A percentile compares a stretch with the other conserved stretches of the same genome.
phyloP scores from a whole-genome alignment of 1,140 invertebrate species.

The Luehdorfia chinensis region DNA sequence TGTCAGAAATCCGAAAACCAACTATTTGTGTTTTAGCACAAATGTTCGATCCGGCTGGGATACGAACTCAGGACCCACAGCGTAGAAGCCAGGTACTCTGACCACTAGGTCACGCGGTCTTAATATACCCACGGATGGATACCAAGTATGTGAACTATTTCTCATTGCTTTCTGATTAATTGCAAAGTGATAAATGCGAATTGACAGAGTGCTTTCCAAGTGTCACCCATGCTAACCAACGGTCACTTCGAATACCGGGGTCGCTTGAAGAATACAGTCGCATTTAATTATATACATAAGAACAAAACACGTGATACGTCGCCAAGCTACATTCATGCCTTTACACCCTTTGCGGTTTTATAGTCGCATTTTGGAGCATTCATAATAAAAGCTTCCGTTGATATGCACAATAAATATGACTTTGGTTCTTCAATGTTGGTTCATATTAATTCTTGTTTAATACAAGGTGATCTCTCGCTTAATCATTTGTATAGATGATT shows the following conservation, averaged over 20 bases:
- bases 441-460: too few relatives aligned
- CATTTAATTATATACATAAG: constrained; percentile 7
- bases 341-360: constrained; percentile 14
- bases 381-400: background rate
- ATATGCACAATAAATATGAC: too few relatives aligned
- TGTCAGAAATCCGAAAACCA: too few relatives aligned
- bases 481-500: too few relatives aligned
- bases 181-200: constrained; percentile 6
- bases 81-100: too few relatives aligned
- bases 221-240: constrained; percentile 3
- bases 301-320: constrained; percentile 7
- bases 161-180: background rate
- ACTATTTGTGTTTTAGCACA: too few relatives aligned
- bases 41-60: too few relatives aligned
- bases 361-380: constrained; percentile 3
- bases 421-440: too few relatives aligned
- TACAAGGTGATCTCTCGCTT: too few relatives aligned
- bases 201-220: constrained; percentile 13
- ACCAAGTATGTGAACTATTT: background rate
- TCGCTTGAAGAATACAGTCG: constrained; percentile 3
- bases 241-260: background rate
- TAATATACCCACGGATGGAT: too few relatives aligned
- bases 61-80: too few relatives aligned
- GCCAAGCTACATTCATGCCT: constrained; percentile 11
- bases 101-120: too few relatives aligned